Evolutionary conservation across 2,888 invertebrate genomes (phyloP), one percentile per base, ranked within the genome.

Genomic region (Proisotoma minuta): DNA sequence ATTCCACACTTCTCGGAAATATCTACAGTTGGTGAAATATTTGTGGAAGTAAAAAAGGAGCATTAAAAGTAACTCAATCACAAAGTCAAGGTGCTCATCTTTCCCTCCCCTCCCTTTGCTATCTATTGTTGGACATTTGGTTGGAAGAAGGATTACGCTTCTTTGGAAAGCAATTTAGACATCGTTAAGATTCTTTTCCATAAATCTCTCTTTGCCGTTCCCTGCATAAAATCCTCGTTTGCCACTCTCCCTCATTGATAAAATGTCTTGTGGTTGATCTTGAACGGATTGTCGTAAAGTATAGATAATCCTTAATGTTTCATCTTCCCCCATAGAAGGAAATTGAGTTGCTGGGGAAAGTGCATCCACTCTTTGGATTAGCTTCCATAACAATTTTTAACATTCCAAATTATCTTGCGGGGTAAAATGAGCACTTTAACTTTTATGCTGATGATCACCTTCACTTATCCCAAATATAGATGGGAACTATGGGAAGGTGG

Each of bases 161-260:
- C 8, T 34, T 52, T 49, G 51, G 53, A 58, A 39, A 56, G 59
- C 59, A 57, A 63, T 66, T 49, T 57, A 60, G 66, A 60, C 47
- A 54, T 63, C 63, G 66, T 66, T 66, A 66, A 63, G 65, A 56
- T 56, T 43, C 43, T 56, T 63, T 28, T 53, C 53, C 51, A 65
- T 65, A 65, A 65, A 65, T 62, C 60, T 57, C 49, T 23, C 23
- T 24, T 24, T 43, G 43, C 49, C 49, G 12, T 49, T 57, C 59
- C 58, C 49, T 60, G 66, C 66, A 66, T 66, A 66, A 66, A 66
- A 66, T 54, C 27, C 60, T 63, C 66, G 59, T 66, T 52, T 20
- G 34, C 18, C 5, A 43, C 18, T n/a, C 4, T 43, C 43, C 43
- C 43, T 43, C 5, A 43, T 43, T 20, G 34, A 8, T 8, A 34